Evolutionary conservation across 2,113 vertebrate genomes (phyloP).

Genomic region (Pyrgilauda ruficollis): DNA sequence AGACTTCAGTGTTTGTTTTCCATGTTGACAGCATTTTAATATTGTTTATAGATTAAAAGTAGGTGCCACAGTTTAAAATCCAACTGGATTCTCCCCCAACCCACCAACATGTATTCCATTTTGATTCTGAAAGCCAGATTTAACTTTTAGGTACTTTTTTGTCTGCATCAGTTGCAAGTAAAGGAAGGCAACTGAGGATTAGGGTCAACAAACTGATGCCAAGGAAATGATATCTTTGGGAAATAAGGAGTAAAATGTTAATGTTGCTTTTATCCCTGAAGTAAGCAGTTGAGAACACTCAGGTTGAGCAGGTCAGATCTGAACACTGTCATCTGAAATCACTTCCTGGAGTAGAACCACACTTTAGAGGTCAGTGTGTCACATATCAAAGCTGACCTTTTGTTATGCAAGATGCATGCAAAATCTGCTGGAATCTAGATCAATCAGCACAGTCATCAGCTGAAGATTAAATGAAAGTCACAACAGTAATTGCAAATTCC

Average conservation of each 20-base stretch:
- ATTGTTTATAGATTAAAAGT: not conserved
- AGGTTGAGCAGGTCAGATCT: not conserved
- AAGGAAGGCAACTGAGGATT: not conserved
- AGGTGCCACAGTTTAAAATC: not conserved
- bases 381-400: slow-evolving; percentile 46
- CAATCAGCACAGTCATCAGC: slow-evolving; percentile 63
- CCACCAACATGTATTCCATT: not conserved
- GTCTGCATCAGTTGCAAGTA: not conserved
- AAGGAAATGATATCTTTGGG: not conserved
- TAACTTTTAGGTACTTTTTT: not conserved
- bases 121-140: not conserved
- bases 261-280: not conserved
- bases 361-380: slow-evolving; percentile 33
- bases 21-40: not conserved
- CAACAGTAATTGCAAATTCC: slow-evolving; percentile 67
- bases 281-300: not conserved
- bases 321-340: slow-evolving; percentile 31
- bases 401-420: slow-evolving; percentile 63
- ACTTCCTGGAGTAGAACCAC: slow-evolving; percentile 41
- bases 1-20: not conserved
- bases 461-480: slow-evolving; percentile 74
- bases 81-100: not conserved
- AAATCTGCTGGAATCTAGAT: slow-evolving; percentile 65
- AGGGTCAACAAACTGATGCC: not conserved
- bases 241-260: not conserved